These are phyloP conservation scores for Cataglyphis livida DNA, from an alignment of 2,888 invertebrate species.

Conservation along the genomic window DNA sequence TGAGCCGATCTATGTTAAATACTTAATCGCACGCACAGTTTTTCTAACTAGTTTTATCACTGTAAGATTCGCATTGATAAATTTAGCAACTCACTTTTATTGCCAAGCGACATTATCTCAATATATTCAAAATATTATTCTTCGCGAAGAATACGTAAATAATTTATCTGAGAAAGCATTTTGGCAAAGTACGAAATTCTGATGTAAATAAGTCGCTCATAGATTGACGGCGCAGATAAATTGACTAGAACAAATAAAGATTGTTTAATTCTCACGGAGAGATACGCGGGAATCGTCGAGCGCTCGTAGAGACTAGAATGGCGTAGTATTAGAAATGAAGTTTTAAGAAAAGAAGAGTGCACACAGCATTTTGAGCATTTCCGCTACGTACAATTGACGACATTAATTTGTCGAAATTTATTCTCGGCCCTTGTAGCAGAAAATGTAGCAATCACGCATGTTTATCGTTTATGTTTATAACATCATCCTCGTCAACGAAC, in stretches of 20 bases:
- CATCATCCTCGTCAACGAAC: not conserved
- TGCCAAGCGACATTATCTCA: conserved; percentile 12
- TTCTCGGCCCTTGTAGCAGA: conserved; percentile 8
- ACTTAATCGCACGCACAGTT: not conserved
- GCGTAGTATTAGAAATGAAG: conserved; percentile 26
- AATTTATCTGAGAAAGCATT: not conserved
- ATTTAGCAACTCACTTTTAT: conserved; percentile 26
- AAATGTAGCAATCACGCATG: not conserved
- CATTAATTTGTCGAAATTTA: not conserved
- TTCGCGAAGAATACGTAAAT: not conserved
- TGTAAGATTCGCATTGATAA: not conserved
- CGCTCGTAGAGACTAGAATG: conserved; percentile 1
- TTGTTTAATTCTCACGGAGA: not conserved
- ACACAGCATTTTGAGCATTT: not conserved
- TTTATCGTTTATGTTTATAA: not conserved
- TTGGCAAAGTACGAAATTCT: conserved; percentile 6
- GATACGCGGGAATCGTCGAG: not conserved
- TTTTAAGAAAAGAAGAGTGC: conserved; percentile 23
- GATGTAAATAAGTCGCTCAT: not conserved
- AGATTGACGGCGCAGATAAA: conserved; percentile 23
- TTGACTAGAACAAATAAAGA: not conserved
- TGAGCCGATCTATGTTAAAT: conserved; percentile 1
- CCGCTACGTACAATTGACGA: not conserved
- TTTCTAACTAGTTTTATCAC: not conserved
- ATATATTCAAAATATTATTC: not conserved